Conservation (phyloP, 2,888 invertebrate genomes). For the Ariolimax columbianus region DNA sequence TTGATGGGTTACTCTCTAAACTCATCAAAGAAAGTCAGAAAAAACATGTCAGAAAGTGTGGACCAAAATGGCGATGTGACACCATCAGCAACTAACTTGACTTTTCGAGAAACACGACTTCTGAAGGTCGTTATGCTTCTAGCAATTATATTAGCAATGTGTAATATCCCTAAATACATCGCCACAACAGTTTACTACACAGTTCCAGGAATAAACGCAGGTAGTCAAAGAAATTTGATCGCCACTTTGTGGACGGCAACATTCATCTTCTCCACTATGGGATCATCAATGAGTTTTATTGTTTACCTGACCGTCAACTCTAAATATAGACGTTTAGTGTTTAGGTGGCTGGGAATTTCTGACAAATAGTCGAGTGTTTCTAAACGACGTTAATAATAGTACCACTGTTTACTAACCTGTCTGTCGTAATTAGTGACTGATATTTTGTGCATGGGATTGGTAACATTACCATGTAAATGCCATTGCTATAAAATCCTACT, state of each 20-base stretch:
- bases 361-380: too few species aligned
- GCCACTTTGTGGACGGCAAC: not conserved
- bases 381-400: too few species aligned
- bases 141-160: not conserved
- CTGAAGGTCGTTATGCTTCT: not conserved
- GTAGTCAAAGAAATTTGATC: not conserved
- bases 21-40: not conserved
- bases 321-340: not conserved
- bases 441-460: too few species aligned
- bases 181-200: not conserved
- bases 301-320: not conserved
- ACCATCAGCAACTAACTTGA: not conserved
- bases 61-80: not conserved
- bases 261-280: not conserved
- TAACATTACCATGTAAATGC: too few species aligned
- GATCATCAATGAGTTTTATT: not conserved
- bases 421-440: too few species aligned
- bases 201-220: not conserved
- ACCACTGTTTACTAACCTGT: too few species aligned
- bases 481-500: too few species aligned
- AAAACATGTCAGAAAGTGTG: not conserved
- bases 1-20: slow-evolving; percentile 22
- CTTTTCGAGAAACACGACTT: not conserved
- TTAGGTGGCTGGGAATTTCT: not conserved
- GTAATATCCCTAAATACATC: not conserved